A percentile compares a stretch with the other conserved stretches of the same genome.
Conservation (phyloP, 2,113 vertebrate species). For the Glareola pratincola region DNA sequence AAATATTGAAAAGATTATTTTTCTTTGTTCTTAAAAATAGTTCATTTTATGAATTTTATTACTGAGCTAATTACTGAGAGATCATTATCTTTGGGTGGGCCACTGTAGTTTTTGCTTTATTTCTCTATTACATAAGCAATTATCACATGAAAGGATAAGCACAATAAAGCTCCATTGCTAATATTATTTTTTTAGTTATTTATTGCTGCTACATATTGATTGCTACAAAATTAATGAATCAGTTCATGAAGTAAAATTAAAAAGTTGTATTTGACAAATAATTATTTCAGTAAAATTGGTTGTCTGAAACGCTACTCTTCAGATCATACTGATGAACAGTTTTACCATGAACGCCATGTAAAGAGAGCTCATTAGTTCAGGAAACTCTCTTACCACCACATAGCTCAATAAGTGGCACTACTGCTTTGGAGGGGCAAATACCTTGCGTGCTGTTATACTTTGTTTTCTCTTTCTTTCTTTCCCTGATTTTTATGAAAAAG, state of each 20-base stretch:
- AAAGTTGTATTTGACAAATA: neutral
- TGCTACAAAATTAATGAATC: neutral
- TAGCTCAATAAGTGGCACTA: neutral
- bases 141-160: neutral
- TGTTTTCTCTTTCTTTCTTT: neutral
- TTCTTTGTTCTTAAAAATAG: neutral
- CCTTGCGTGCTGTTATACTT: neutral
- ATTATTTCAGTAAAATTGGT: neutral
- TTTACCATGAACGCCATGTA: neutral
- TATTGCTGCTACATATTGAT: neutral
- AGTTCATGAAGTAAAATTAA: neutral
- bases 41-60: neutral
- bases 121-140: neutral
- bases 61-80: neutral
- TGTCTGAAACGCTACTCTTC: neutral
- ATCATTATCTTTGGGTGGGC: neutral
- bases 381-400: neutral
- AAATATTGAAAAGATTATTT: accelerated
- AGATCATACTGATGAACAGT: neutral
- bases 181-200: neutral
- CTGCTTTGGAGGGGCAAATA: neutral
- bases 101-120: neutral
- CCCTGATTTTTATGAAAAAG: neutral
- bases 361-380: neutral
- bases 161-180: neutral